Base-by-base conservation (phyloP, 2,113 vertebrate genomes). In the Nothoprocta pentlandii region DNA sequence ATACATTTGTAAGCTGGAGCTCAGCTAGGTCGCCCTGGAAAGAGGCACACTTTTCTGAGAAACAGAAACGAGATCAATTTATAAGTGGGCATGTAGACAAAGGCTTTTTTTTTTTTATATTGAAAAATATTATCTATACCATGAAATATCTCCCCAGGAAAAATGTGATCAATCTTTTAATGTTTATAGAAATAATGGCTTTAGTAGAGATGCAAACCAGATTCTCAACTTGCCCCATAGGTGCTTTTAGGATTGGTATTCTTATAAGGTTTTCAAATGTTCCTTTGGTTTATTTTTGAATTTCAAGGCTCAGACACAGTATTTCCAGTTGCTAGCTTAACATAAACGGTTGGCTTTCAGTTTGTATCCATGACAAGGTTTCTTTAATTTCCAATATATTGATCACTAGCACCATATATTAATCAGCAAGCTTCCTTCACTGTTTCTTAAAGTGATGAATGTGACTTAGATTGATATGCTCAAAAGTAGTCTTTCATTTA, bases 1-100 rank as follows among this genome's bases (percentile, higher is more conserved):
- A 77, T 70, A 77, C 63, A 85, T 89, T 92, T 93, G 79, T 83
- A 91, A 93, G 90, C 64, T 32, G 63, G 51, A 89, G 85, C 32
- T 68, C 64, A 49, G 30, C 11, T 23, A 46, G 36, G 44, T 25
- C 36, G 84, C 51, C 85, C 82, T 73, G 89, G 64, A 74, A 44
- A 36, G 64, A 74, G 53, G 49, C 69, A 86, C 66, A 30, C 17
- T 32, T 87, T 71, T 5, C 6, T 79, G 17, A 36, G 79, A 59
- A 84, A 34, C 85, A 47, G 77, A 78, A 46, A 87, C 85, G 69
- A 90, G 23, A 85, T 88, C 46, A 56, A 83, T 74, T 80, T 95
- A 12, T 64, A 86, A 93, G 61, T 78, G 82, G 88, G 56, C 76
- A 73, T 56, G 64, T 39, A 87, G 71, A 49, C 34, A 84, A 92